Base-by-base conservation (phyloP, 2,113 vertebrate genomes). In the Corythornis madagascariensis region DNA sequence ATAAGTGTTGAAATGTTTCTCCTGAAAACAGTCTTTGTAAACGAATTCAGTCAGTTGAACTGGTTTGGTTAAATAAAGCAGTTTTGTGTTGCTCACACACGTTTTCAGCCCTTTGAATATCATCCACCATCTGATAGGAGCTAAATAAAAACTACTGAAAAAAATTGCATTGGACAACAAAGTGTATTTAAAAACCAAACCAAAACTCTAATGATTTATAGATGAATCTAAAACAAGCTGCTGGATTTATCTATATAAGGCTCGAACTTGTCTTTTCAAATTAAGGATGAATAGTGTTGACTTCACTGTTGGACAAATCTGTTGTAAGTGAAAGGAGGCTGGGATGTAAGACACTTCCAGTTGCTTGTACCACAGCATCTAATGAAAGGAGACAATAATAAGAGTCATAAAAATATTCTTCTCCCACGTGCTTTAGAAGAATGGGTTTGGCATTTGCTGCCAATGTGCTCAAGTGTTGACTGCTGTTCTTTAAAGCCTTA, bases 401-500 rank as follows among this genome's bases (percentile, higher is more conserved):
- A 81, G 60, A 79, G 57, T 53, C 4, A 9, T 87, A 95, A 94
- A 94, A 93, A 74, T 87, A 31, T 65, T 91, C 48, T 67, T 48
- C 75, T 92, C 79, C 87, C 61, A 74, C 65, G 79, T 57, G 29
- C 75, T 86, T 26, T 63, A 26, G 71, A 89, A 91, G 71, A 59
- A 89, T 0, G 7, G 50, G 24, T 81, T 85, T 93, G 92, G 76
- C 78, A 94, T 90, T 83, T 53, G 61, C 83, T 94, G 89, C 91
- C 95, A 95, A 18, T 71, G 88, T 57, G 69, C 93, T 88, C 60
- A 72, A 95, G 85, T 93, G 87, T 92, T 94, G 93, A 94, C 86
- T 95, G 95, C 79, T 80, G 59, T 60, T 95, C 88, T 88, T 85
- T 81, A 94, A 95, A 91, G 83, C 93, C 94, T 94, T 97, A 96